These are phyloP conservation scores for Ataeniobius toweri DNA, from an alignment of 2,797 vertebrate species.

Conservation along the genomic window DNA sequence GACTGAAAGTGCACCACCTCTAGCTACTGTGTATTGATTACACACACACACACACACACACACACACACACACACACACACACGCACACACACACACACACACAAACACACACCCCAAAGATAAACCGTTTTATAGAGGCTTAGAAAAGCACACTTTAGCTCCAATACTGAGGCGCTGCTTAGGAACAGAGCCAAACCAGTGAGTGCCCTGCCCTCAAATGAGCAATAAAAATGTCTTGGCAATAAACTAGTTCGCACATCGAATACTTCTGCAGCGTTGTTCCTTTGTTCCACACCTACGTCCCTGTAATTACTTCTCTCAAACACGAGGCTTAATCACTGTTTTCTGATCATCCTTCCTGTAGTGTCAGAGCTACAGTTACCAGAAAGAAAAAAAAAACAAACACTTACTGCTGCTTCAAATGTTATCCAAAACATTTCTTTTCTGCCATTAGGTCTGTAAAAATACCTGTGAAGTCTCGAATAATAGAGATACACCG, in stretches of 20 bases:
- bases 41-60: background rate
- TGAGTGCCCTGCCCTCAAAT: constrained; percentile 47
- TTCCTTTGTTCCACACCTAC: constrained; percentile 56
- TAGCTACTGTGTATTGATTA: constrained; percentile 14
- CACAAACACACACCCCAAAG: constrained; percentile 7
- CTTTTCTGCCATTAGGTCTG: background rate
- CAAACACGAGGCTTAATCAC: constrained; percentile 26
- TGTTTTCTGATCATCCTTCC: constrained; percentile 33
- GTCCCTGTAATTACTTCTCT: constrained; percentile 46
- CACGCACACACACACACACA: too few species aligned
- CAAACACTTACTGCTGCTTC: background rate
- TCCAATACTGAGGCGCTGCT: constrained; percentile 24
- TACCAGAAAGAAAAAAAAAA: constrained; percentile 11
- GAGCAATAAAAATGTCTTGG: constrained; percentile 52
- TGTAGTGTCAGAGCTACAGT: constrained; percentile 30
- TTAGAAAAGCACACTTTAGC: constrained; percentile 25
- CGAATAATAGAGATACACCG: background rate
- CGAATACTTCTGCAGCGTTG: constrained; percentile 47
- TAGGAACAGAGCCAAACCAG: constrained; percentile 29
- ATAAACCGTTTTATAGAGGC: constrained; percentile 26
- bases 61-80: too few species aligned
- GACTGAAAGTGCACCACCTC: constrained; percentile 12
- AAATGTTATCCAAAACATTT: background rate
- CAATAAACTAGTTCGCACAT: constrained; percentile 40
- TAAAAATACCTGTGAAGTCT: background rate